These are phyloP conservation scores for Phaedon cochleariae DNA, from an alignment of 2,888 invertebrate genomes.

Conservation along the genomic window DNA sequence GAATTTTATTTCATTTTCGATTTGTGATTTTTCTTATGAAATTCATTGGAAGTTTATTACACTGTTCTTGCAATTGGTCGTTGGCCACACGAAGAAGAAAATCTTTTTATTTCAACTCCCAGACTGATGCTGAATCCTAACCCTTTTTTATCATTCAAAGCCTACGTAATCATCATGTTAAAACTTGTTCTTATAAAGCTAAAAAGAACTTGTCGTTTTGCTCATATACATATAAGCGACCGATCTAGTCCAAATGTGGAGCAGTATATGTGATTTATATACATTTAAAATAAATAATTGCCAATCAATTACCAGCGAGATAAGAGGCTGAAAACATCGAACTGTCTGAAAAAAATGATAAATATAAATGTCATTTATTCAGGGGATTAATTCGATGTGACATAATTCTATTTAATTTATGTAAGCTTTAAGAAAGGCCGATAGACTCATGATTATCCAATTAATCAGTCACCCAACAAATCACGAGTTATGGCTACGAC, in stretches of 20 bases:
- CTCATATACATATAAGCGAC: too few species aligned
- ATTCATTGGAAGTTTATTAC: too few species aligned
- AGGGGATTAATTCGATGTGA: slow-evolving; percentile 2
- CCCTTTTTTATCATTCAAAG: background rate
- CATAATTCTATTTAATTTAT: slow-evolving; percentile 18
- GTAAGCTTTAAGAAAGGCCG: background rate
- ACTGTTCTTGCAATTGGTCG: too few species aligned
- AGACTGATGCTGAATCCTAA: too few species aligned
- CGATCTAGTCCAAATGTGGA: background rate
- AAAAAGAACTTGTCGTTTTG: background rate
- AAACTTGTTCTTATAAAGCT: background rate
- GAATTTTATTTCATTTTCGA: too few species aligned
- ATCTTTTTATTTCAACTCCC: background rate
- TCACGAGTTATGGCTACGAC: background rate
- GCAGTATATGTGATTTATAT: background rate
- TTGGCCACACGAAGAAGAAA: too few species aligned
- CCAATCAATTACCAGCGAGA: background rate
- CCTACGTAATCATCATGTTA: background rate
- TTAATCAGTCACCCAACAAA: background rate
- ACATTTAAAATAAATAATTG: background rate
- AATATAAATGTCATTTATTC: slow-evolving; percentile 12
- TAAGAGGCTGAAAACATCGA: background rate
- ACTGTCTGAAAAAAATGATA: background rate
- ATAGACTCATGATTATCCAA: background rate
- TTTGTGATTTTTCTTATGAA: too few species aligned